Base-by-base conservation (phyloP, 2,113 vertebrate species). In the Leptobrachium leishanense region DNA sequence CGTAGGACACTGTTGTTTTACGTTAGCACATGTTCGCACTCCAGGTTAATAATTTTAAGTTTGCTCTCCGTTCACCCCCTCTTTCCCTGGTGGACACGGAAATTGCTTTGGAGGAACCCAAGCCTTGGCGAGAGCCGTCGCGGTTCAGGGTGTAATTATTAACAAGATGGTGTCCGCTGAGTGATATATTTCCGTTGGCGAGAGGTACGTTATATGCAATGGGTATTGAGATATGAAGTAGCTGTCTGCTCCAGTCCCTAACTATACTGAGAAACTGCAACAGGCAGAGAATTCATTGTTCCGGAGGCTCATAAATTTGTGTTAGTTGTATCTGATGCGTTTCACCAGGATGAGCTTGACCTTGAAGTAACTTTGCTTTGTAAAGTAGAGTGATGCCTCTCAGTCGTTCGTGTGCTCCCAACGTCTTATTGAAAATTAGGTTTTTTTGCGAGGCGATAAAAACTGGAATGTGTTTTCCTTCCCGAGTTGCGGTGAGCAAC, bases 201-300 rank as follows among this genome's bases (percentile, higher is more conserved):
- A 63, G 43, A 66, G 43, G 46, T 42, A 74, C 44, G 77, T 68
- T 80, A 44, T 66, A 46, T 43, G 67, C 71, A 46, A 74, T 74
- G 72, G 78, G 71, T 81, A 81, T 81, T 81, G 78, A 81, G 78
- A 81, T 81, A 81, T 81, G 78, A 81, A 81, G 78, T 50, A 81
- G 55, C 71, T 81, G 78, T 81, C 78, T 74, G 53, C 13, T 46
- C 63, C 72, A 63, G 78, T 72, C 65, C 67, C 59, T 72, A 39
- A 72, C 53, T 82, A 40, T 71, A 75, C 62, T 79, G 67, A 75
- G 68, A 55, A 82, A 82, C 71, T 62, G 71, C 71, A 54, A 46
- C 65, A 53, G 55, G 78, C 71, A 43, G 64, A 63, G 50, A 66
- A 78, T 78, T 74, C 71, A 82, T 75, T 75, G 63, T 50, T 65